A percentile compares a stretch with the other conserved stretches of the same genome.
Evolutionary conservation across 2,888 invertebrate genomes (phyloP).

Genomic region (Formica aserva): DNA sequence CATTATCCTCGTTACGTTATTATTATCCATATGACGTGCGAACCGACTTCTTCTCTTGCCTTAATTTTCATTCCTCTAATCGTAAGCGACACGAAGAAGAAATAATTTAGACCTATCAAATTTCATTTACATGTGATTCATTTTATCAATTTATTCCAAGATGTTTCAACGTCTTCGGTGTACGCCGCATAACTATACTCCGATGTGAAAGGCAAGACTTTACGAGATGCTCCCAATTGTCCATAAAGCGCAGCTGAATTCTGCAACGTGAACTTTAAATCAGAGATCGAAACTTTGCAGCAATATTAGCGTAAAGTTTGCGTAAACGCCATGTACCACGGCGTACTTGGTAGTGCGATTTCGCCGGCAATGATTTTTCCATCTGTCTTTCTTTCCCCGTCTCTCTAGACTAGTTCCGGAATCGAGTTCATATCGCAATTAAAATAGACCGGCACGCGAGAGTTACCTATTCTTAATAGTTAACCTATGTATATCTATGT

Average conservation of each 20-base stretch:
- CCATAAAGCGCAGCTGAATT: neutral
- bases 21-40: neutral
- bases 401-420: conserved; percentile 9
- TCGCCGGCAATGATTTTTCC: neutral
- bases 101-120: conserved; percentile 82
- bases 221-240: conserved; percentile 20
- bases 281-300: neutral
- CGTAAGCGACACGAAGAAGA: conserved; percentile 65
- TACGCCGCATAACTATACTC: conserved; percentile 53
- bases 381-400: neutral
- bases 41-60: neutral
- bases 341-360: neutral
- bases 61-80: conserved; percentile 64
- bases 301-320: neutral
- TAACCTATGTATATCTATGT: neutral
- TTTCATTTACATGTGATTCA: conserved; percentile 83
- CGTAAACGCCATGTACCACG: neutral
- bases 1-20: neutral
- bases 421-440: conserved; percentile 8
- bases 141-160: conserved; percentile 80
- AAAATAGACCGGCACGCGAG: conserved; percentile 1
- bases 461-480: conserved; percentile 1
- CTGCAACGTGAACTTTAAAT: neutral
- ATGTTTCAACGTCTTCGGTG: conserved; percentile 75
- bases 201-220: conserved; percentile 70